Evolutionary conservation across 2,888 invertebrate species (phyloP), one percentile per base, ranked within the genome.

Genomic region (Apodemia mormo): DNA sequence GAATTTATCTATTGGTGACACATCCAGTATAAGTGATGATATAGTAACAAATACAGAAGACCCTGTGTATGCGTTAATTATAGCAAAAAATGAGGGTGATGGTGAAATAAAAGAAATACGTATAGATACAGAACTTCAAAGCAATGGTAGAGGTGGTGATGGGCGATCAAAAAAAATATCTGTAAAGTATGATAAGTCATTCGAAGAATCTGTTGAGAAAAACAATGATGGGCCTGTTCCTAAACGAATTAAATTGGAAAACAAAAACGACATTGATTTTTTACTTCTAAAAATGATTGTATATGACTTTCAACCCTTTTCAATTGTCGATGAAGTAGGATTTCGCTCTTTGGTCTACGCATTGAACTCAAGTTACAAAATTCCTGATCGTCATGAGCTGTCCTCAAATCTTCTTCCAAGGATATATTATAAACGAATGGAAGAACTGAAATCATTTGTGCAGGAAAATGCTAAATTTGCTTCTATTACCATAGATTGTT

Each of bases 251-350:
- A 33, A 64, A 37, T 33, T 33, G 10, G 61, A 14, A 33, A 61
- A 61, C 37, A 12, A 30, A 6, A 61, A 37, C 2, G 2, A 33
- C 14, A 61, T 61, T 33, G 33, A 61, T 33, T 33, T 14, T 33
- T 14, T 33, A 14, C 68, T 68, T 22, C 29, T 68, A 30, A 61
- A 64, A 64, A 61, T 68, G 58, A 45, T 68, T 8, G 30, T 49
- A 4, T 68, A 68, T 40, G 68, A 68, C 29, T 68, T 68, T 29
- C 68, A 68, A 68, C 68, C 58, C 9, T 68, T 68, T 30, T 64
- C 68, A 7, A 68, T 68, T 61, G 68, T 68, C 14, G 30, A 56
- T 14, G 68, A 64, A 14, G 2, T 14, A 29, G 68, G 68, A 22
- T 68, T 68, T 64, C 45, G 64, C n/a, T 14, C 33, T 7, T 64